Conservation (phyloP, 2,113 vertebrate species). For the Microtus ochrogaster region DNA sequence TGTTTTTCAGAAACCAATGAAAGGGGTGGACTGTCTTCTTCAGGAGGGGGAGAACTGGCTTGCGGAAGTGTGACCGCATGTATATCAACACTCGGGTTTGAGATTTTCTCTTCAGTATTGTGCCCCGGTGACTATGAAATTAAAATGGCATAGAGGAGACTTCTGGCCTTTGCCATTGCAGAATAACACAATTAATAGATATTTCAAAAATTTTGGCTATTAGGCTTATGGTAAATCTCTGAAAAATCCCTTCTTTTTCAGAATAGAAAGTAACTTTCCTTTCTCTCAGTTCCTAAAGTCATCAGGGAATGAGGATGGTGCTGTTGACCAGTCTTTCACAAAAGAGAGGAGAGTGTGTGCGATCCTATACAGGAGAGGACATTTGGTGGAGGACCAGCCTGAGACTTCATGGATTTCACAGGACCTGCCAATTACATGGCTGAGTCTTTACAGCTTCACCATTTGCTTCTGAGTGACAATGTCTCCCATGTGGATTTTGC, state of each 20-base stretch:
- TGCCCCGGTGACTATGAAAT: conserved; percentile 11
- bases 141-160: conserved; percentile 5
- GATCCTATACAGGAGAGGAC: background rate
- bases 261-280: background rate
- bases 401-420: background rate
- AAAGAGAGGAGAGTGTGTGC: background rate
- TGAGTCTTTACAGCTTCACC: background rate
- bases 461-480: background rate
- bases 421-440: background rate
- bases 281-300: background rate
- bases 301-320: background rate
- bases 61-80: background rate
- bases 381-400: background rate
- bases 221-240: background rate
- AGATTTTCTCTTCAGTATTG: background rate
- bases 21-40: background rate
- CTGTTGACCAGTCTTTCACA: background rate
- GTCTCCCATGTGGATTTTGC: background rate
- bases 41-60: background rate
- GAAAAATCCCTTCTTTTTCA: background rate
- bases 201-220: background rate
- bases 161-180: background rate
- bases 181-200: conserved; percentile 3
- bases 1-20: background rate
- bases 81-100: background rate